Base-by-base conservation (phyloP, 2,797 vertebrate species). In the Lutjanus campechanus region DNA sequence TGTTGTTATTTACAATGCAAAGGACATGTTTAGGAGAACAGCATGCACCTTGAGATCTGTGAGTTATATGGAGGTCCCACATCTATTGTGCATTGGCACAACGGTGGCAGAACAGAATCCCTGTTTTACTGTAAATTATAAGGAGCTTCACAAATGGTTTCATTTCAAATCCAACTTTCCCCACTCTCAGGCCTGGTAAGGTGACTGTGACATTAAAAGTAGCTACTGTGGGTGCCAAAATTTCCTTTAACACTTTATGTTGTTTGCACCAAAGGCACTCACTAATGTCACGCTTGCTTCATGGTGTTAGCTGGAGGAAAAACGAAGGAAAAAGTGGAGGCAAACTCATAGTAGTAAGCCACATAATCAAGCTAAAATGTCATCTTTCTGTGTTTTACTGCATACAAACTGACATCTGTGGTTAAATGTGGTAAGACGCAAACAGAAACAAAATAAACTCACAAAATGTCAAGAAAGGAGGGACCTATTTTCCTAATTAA, bases 1-100 rank as follows among this genome's bases (percentile, higher is more conserved):
- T 70, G 78, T 69, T 83, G 43, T 82, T 85, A 75, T 89, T 89
- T 83, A 88, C 77, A 80, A 54, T 20, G 20, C 13, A 47, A 56
- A 80, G 83, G 75, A 77, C 77, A 40, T 63, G 66, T 82, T 82
- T 47, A 36, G 56, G 59, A 77, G 77, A 77, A 69, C 41, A 63
- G 59, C 5, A 2, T 66, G 67, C 55, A 82, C 84, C 56, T 40
- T 77, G 11, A 53, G 60, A 76, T 41, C 22, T 50, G n/a, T 76
- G 67, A 76, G 43, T 76, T 69, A 60, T 12, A 12, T 19, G 4
- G 55, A 67, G 60, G 22, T 56, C 64, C 60, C 49, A 44, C n/a
- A 8, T 61, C 13, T 43, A 44, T 63, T 43, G 60, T 50, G 13
- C 44, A 20, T 46, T 29, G 50, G 25, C 10, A 16, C 29, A 15